These are phyloP conservation scores for Cichladusa arquata DNA, from an alignment of 2,113 vertebrate genomes.

Conservation along the genomic window DNA sequence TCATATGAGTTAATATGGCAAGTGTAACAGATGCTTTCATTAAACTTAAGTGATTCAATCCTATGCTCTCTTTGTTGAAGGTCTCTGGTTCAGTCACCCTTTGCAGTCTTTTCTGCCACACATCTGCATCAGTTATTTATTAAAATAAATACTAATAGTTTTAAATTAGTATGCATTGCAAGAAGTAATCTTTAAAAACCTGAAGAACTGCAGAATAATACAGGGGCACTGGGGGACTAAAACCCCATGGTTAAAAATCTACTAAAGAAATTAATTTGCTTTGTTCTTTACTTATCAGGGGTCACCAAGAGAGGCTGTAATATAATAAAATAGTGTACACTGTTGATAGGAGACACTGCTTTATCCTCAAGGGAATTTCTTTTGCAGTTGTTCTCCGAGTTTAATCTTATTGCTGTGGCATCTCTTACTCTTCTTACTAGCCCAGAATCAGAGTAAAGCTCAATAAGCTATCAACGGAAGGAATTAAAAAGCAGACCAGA, in stretches of 20 bases:
- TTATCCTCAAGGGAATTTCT: conserved; percentile 10
- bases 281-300: background rate
- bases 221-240: background rate
- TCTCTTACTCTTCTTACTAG: background rate
- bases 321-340: background rate
- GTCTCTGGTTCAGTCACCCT: background rate
- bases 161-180: background rate
- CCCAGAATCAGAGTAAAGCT: background rate
- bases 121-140: background rate
- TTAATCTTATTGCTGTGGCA: background rate
- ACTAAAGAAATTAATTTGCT: background rate
- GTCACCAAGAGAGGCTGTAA: background rate
- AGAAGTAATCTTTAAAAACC: background rate
- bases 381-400: background rate
- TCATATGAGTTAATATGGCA: background rate
- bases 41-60: background rate
- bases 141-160: background rate
- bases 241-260: background rate
- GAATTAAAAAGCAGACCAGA: background rate
- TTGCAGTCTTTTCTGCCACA: background rate
- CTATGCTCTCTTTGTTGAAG: background rate
- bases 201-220: background rate
- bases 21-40: background rate
- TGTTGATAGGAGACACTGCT: background rate
- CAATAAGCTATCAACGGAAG: background rate